These are phyloP conservation scores for Prorops nasuta DNA, from an alignment of 1,140 invertebrate species.

Conservation along the genomic window DNA sequence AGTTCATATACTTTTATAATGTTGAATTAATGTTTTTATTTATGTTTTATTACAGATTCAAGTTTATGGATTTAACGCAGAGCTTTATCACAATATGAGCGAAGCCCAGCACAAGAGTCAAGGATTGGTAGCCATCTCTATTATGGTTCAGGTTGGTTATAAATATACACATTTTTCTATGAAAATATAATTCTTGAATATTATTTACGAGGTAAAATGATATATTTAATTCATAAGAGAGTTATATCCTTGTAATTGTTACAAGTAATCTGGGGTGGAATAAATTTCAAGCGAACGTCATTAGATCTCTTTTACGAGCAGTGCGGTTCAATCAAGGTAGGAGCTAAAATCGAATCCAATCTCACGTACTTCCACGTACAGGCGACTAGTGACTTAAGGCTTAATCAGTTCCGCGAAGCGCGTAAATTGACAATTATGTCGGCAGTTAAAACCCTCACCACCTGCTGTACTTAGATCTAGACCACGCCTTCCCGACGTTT, in stretches of 20 bases:
- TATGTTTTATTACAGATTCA: constrained; percentile 82
- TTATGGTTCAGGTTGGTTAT: constrained; percentile 84
- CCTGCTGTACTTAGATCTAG: constrained; percentile 6
- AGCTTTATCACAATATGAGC: constrained; percentile 95
- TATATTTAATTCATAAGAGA: no score
- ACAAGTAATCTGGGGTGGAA: not conserved
- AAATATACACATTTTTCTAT: no score
- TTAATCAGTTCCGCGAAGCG: constrained; percentile 19
- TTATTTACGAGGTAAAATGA: no score
- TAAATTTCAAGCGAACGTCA: constrained; percentile 1
- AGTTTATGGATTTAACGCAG: constrained; percentile 92
- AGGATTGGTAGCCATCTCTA: constrained; percentile 87
- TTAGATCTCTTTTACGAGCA: constrained; percentile 1
- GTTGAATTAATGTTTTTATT: no score
- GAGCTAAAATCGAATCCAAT: not conserved
- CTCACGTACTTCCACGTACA: constrained; percentile 2
- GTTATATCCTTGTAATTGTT: no score
- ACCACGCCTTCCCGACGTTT: no score
- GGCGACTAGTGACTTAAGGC: constrained; percentile 1
- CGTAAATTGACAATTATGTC: constrained; percentile 30
- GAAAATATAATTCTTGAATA: no score
- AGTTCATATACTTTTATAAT: no score
- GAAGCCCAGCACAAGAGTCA: constrained; percentile 91
- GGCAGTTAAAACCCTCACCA: constrained; percentile 19
- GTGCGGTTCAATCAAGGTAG: not conserved